Percentiles rank a stretch among this genome's conserved stretches.
Evolutionary conservation across 2,797 vertebrate species (phyloP).

Genomic region (Propithecus deckenii): DNA sequence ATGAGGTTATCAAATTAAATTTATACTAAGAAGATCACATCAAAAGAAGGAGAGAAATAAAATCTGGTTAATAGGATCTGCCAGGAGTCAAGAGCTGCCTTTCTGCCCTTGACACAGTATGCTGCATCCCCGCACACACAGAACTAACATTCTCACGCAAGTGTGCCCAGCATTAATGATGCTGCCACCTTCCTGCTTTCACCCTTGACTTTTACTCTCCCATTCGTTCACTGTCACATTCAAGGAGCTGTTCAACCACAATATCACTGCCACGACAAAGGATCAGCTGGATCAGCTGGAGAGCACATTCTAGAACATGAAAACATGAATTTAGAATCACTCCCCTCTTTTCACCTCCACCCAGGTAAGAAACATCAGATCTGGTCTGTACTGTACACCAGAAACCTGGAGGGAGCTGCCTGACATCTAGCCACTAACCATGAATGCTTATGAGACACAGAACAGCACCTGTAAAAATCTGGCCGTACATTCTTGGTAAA

Average conservation of each 20-base stretch:
- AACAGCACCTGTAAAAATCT: not conserved
- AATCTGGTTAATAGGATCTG: constrained; percentile 38
- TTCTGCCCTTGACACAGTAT: not conserved
- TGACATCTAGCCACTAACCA: not conserved
- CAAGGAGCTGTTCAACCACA: constrained; percentile 52
- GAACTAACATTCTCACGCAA: constrained; percentile 37
- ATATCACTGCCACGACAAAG: constrained; percentile 29
- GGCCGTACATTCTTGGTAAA: constrained; percentile 35
- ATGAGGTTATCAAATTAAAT: constrained; percentile 62
- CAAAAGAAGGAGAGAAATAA: constrained; percentile 35
- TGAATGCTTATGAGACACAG: constrained; percentile 1
- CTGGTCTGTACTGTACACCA: not conserved
- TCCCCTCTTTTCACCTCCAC: not conserved
- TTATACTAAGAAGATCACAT: constrained; percentile 50
- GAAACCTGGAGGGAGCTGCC: not conserved
- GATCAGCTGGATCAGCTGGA: not conserved
- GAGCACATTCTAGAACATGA: not conserved
- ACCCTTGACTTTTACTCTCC: constrained; percentile 36
- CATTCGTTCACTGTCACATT: constrained; percentile 55
- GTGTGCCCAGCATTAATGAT: constrained; percentile 36
- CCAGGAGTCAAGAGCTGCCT: constrained; percentile 53
- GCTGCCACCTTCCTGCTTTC: constrained; percentile 47
- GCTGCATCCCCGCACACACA: not conserved
- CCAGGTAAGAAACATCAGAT: not conserved
- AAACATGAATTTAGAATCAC: not conserved